Percentiles rank a stretch among this genome's conserved stretches.
Evolutionary conservation across 2,797 vertebrate genomes (phyloP).

Genomic region (Oophaga sylvatica): DNA sequence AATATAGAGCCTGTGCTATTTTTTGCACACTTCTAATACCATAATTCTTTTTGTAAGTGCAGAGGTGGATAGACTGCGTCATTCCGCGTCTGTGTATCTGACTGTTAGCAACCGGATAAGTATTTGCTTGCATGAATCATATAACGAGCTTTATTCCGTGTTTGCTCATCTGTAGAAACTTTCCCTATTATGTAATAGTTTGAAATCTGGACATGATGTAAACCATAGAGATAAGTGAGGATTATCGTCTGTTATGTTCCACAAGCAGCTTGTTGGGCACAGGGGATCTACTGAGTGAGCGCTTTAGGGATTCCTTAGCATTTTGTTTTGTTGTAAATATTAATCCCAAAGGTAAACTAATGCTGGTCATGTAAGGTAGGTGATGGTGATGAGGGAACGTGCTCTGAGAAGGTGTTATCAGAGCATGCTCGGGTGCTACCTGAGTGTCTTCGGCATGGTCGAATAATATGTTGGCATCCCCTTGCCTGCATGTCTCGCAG

Average conservation of each 20-base stretch:
- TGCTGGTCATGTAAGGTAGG: not conserved
- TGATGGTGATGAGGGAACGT: too few relatives aligned
- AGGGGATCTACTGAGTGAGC: not conserved
- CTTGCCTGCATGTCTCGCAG: too few relatives aligned
- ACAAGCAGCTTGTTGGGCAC: not conserved
- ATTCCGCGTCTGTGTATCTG: not conserved
- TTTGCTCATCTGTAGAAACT: not conserved
- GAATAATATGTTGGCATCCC: too few relatives aligned
- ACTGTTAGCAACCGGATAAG: not conserved
- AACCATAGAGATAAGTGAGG: not conserved
- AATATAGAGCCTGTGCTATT: too few relatives aligned
- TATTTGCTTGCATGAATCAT: not conserved
- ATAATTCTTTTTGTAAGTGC: too few relatives aligned
- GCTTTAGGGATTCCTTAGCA: constrained; percentile 4
- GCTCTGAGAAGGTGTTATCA: too few relatives aligned
- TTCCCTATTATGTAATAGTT: not conserved
- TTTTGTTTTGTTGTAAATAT: too few relatives aligned
- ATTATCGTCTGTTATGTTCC: not conserved
- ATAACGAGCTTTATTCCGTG: not conserved
- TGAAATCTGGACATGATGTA: not conserved
- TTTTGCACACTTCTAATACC: too few relatives aligned
- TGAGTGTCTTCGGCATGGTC: too few relatives aligned
- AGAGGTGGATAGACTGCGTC: too few relatives aligned
- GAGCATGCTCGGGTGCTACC: too few relatives aligned
- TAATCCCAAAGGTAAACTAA: not conserved